A percentile compares a stretch with the other conserved stretches of the same genome.
These are phyloP conservation scores for Aporophyla lueneburgensis DNA, from an alignment of 2,888 invertebrate species.

Conservation along the genomic window DNA sequence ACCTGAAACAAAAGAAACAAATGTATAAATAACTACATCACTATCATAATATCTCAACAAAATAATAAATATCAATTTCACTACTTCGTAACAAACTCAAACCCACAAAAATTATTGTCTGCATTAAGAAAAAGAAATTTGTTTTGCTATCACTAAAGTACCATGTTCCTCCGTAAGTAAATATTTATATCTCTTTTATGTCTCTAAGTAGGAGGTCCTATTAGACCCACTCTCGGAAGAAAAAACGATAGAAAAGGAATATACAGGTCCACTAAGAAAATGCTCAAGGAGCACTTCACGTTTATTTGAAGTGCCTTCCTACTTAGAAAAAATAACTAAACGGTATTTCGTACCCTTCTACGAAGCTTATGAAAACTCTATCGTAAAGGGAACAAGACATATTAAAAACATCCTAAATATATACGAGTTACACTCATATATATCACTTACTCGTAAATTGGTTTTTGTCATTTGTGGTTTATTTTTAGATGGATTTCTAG, in stretches of 20 bases:
- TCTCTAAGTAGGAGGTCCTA: neutral
- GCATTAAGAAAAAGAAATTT: neutral
- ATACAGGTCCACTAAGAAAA: too few relatives aligned
- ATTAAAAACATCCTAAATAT: neutral
- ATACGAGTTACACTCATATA: neutral
- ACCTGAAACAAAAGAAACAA: too few relatives aligned
- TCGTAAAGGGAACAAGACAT: neutral
- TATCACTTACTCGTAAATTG: neutral
- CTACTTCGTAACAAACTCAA: too few relatives aligned
- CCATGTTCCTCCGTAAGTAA: neutral
- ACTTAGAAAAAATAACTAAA: neutral
- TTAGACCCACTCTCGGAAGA: neutral
- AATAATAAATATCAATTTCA: neutral
- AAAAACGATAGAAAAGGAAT: conserved; percentile 2
- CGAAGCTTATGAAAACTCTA: neutral
- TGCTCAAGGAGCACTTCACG: neutral
- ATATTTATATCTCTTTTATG: neutral
- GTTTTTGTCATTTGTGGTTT: neutral
- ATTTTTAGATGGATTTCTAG: neutral
- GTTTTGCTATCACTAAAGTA: neutral
- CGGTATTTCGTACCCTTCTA: neutral
- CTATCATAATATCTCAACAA: too few relatives aligned
- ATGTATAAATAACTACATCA: too few relatives aligned
- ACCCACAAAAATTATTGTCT: neutral
- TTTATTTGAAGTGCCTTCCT: neutral